These are phyloP conservation scores for Ceratosolen solmsi DNA, from an alignment of 1,140 invertebrate species.

Conservation along the genomic window DNA sequence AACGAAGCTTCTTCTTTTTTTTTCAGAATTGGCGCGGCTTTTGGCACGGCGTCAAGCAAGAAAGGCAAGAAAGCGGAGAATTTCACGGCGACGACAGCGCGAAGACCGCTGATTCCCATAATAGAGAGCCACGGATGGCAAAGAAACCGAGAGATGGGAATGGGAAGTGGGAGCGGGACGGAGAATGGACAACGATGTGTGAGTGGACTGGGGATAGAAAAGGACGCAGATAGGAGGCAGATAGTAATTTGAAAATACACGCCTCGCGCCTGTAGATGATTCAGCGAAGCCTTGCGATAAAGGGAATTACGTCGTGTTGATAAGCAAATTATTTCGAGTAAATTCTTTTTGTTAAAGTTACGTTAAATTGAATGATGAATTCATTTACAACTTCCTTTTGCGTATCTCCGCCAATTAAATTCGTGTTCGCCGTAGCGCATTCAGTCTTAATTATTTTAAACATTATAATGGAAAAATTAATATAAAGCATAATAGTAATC, in stretches of 20 bases:
- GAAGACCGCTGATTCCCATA: constrained; percentile 11
- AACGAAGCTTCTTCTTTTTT: constrained; percentile 7
- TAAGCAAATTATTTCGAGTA: neutral
- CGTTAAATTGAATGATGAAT: neutral
- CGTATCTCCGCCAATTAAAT: neutral
- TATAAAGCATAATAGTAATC: no score
- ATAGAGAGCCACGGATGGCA: neutral
- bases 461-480: no score
- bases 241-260: constrained; percentile 7
- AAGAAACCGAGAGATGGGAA: neutral
- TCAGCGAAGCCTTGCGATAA: neutral
- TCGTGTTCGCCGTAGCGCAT: no score
- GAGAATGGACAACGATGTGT: neutral
- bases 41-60: constrained; percentile 24
- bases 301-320: neutral
- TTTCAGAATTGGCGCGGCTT: constrained; percentile 22
- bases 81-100: neutral
- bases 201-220: neutral
- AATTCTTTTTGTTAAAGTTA: neutral
- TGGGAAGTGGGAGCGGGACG: neutral
- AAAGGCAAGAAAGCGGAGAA: neutral
- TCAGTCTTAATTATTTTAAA: no score
- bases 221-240: neutral
- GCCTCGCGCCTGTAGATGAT: neutral
- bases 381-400: neutral